A percentile compares a stretch with the other conserved stretches of the same genome.
Evolutionary conservation across 2,113 vertebrate genomes (phyloP).

Genomic region (Xiphophorus couchianus): DNA sequence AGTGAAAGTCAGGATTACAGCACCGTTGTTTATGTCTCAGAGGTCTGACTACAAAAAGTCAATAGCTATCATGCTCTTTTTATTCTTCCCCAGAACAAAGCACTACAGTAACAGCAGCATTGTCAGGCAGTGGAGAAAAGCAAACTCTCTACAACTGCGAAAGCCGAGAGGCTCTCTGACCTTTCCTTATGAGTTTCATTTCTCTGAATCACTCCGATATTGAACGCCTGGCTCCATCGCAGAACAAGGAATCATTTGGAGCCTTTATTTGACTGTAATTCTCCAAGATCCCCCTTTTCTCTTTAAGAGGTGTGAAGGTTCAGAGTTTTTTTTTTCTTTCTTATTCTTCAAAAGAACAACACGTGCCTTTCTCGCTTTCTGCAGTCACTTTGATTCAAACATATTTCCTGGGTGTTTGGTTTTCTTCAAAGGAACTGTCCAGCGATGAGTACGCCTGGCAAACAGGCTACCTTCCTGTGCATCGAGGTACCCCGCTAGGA

Average conservation of each 20-base stretch:
- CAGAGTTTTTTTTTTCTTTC: background rate
- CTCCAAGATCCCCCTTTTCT: conserved; percentile 37
- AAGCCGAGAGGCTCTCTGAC: conserved; percentile 62
- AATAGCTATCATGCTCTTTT: conserved; percentile 71
- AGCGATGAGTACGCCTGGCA: conserved; percentile 37
- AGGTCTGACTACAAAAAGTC: conserved; percentile 72
- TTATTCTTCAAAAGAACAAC: conserved; percentile 31
- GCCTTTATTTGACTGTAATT: conserved; percentile 70
- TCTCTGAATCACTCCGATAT: conserved; percentile 66
- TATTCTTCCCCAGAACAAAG: conserved; percentile 68
- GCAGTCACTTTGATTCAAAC: conserved; percentile 44
- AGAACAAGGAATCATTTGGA: conserved; percentile 52
- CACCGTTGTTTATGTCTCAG: conserved; percentile 57
- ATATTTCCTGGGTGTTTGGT: conserved; percentile 50
- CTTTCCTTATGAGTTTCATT: conserved; percentile 70
- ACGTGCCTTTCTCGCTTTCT: conserved; percentile 18
- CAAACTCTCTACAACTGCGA: conserved; percentile 51
- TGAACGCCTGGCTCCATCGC: conserved; percentile 56
- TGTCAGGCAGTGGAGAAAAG: conserved; percentile 44
- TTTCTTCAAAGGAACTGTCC: conserved; percentile 58
- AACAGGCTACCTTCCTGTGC: conserved; percentile 62
- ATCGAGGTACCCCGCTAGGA: conserved; percentile 58
- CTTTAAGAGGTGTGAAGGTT: conserved; percentile 36
- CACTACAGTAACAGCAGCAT: conserved; percentile 38
- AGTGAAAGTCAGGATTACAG: conserved; percentile 35